A percentile compares a stretch with the other conserved stretches of the same genome.
These are phyloP conservation scores for Acromyrmex echinatior DNA, from an alignment of 1,140 invertebrate species.

Conservation along the genomic window DNA sequence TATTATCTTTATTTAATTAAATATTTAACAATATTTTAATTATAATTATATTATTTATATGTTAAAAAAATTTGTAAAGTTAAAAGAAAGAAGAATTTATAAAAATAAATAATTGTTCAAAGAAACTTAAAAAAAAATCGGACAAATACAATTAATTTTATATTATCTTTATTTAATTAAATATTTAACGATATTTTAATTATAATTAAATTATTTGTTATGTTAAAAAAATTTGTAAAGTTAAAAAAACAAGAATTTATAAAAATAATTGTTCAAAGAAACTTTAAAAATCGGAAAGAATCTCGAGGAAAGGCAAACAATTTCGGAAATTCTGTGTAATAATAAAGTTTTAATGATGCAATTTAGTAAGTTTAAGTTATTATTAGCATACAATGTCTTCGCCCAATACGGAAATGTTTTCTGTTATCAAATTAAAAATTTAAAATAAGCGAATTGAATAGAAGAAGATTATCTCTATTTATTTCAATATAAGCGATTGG, in stretches of 20 bases:
- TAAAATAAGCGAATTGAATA: conserved; percentile 27
- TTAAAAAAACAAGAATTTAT: not conserved
- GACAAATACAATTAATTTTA: not conserved
- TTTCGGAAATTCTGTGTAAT: not conserved
- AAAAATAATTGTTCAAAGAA: too few species aligned
- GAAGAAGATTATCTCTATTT: not conserved
- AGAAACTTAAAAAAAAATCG: not conserved
- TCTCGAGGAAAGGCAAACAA: not conserved
- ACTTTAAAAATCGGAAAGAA: not conserved
- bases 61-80: not conserved
- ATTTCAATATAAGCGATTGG: conserved; percentile 14
- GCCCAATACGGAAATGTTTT: conserved; percentile 17
- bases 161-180: not conserved
- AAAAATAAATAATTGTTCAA: too few species aligned
- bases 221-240: not conserved
- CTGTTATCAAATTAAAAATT: conserved; percentile 4
- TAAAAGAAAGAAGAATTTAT: not conserved
- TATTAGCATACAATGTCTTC: not conserved
- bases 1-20: not conserved
- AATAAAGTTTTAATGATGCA: not conserved
- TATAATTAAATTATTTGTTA: not conserved
- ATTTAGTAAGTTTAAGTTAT: not conserved
- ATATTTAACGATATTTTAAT: not conserved
- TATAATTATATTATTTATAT: not conserved
- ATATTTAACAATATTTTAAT: not conserved